Base-by-base conservation (phyloP, 2,888 invertebrate genomes). In the Periphyllus acericola region DNA sequence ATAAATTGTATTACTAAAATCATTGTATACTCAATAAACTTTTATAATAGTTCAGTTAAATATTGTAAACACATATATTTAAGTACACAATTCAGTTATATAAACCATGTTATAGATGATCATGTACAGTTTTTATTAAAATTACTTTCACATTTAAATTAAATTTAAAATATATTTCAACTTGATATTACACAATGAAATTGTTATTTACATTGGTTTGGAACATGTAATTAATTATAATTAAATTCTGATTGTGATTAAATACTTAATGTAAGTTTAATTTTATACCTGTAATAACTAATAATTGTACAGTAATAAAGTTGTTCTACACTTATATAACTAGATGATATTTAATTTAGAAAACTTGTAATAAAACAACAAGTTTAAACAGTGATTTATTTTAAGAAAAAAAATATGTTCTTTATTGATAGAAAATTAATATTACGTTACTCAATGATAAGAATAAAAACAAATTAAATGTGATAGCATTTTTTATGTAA, bases 211-310 rank as follows among this genome's bases (percentile, higher is more conserved):
- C 36, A 68, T 78, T 85, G 68, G 68, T 78, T 78, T 85, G 46
- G 78, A 85, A 66, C 60, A 32, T 78, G 52, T 85, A 78, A 85
- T 66, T 76, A 76, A 76, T 46, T 76, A 66, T 46, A 68, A 76
- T 84, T 83, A 60, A 60, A 75, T 71, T 86, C 36, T 86, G 72
- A 86, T 86, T 86, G 86, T 86, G 72, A 86, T 86, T 86, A 86
- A 79, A 72, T 86, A 79, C 79, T 80, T 86, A 86, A 86, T 60
- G 5, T 80, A 86, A 86, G 79, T 79, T 46, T 72, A 72, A 86
- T 86, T 86, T 86, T 86, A 86, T 86, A 86, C 71, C 21, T 72
- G 86, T 86, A 78, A 55, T 68, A 34, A 72, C 80, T 55, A 86
- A 79, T 72, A 86, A 86, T 89, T 89, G 84, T 85, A 78, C 66